These are phyloP conservation scores for Diceros bicornis DNA, from an alignment of 2,797 vertebrate species.

Conservation along the genomic window DNA sequence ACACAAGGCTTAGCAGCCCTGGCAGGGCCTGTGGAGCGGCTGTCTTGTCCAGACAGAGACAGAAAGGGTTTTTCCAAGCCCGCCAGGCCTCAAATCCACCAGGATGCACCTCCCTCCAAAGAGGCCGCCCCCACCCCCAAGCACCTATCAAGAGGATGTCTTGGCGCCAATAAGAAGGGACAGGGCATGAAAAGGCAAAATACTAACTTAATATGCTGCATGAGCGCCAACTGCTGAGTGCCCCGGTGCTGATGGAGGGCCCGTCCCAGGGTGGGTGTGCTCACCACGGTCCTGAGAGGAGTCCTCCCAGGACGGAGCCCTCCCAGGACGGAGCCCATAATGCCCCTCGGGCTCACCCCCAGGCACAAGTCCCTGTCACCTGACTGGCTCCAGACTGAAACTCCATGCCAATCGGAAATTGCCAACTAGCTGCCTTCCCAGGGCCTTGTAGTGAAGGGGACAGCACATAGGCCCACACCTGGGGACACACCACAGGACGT, in stretches of 20 bases:
- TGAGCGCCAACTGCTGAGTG: background rate
- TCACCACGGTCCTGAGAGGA: background rate
- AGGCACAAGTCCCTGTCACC: background rate
- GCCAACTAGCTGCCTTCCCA: background rate
- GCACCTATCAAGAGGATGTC: rapidly evolving
- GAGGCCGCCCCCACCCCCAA: background rate
- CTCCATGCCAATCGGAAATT: background rate
- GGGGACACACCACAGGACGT: rapidly evolving
- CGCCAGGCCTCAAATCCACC: background rate
- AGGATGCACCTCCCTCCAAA: background rate
- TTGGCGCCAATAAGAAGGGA: background rate
- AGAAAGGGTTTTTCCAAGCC: background rate
- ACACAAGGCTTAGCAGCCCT: rapidly evolving
- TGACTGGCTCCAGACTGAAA: background rate
- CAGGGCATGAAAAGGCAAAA: background rate
- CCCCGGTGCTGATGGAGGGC: background rate
- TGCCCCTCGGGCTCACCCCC: background rate
- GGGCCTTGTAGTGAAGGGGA: no score
- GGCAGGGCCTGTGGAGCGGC: background rate
- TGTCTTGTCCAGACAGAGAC: background rate
- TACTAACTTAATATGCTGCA: background rate
- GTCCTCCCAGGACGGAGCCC: background rate
- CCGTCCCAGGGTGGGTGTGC: background rate
- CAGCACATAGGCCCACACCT: background rate
- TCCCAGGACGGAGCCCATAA: background rate